Percentiles rank a stretch among this genome's conserved stretches.
These are phyloP conservation scores for Rotaria macrura DNA, from an alignment of 2,888 invertebrate species.

Conservation along the genomic window DNA sequence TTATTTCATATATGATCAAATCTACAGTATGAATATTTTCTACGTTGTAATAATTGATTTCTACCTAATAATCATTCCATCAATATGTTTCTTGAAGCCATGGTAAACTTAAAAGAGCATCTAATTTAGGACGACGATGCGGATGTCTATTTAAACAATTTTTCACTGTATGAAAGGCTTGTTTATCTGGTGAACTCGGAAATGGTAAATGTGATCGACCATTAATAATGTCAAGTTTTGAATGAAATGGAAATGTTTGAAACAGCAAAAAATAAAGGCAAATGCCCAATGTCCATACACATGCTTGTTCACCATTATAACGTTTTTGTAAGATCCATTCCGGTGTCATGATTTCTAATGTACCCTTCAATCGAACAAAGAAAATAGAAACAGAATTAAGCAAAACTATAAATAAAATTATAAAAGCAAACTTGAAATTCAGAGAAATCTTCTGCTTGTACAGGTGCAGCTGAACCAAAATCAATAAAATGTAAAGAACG, in stretches of 20 bases:
- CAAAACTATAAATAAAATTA: not conserved
- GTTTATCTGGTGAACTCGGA: not conserved
- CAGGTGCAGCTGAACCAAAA: constrained; percentile 18
- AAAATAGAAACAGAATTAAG: too few species aligned
- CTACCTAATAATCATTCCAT: not conserved
- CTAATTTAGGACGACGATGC: not conserved
- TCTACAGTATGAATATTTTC: not conserved
- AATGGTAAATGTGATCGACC: not conserved
- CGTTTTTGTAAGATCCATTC: not conserved
- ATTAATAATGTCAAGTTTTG: not conserved
- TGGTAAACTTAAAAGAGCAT: not conserved
- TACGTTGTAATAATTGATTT: not conserved
- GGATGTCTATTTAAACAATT: not conserved
- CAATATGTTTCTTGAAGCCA: not conserved
- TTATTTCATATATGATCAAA: not conserved
- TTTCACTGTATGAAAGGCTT: not conserved
- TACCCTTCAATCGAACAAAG: not conserved
- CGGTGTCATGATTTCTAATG: not conserved
- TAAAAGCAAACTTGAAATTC: constrained; percentile 17
- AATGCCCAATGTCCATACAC: not conserved
- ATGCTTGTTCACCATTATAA: not conserved
- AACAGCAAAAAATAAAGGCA: constrained; percentile 1
- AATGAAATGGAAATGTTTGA: constrained; percentile 7
- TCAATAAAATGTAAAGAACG: not conserved
- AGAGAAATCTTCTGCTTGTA: not conserved